Evolutionary conservation across 2,113 vertebrate species (phyloP).

Genomic region (Neodontobutis hainanensis): DNA sequence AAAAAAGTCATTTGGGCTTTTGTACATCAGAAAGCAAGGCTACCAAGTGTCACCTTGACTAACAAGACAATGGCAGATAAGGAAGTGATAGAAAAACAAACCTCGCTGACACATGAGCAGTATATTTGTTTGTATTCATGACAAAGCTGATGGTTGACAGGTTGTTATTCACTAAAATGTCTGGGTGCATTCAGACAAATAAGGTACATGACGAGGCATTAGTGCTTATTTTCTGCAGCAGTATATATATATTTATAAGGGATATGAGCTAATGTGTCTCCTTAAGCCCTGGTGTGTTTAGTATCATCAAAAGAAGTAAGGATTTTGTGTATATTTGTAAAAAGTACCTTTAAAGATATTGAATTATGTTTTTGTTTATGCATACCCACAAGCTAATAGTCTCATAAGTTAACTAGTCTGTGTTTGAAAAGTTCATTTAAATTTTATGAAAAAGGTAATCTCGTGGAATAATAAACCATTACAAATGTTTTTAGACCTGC

Average conservation of each 20-base stretch:
- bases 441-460: no score
- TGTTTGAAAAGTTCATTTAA: no score
- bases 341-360: not conserved
- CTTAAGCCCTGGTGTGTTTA: no score
- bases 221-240: conserved; percentile 33
- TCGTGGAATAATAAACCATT: no score
- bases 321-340: not conserved
- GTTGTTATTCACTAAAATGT: not conserved
- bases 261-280: not conserved
- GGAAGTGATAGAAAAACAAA: conserved; percentile 1
- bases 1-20: not conserved
- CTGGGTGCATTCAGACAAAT: conserved; percentile 20
- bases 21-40: conserved; percentile 2
- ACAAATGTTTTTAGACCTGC: no score
- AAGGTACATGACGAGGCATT: conserved; percentile 33
- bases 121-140: conserved; percentile 43
- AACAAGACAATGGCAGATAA: not conserved
- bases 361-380: not conserved
- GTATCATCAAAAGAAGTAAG: no score
- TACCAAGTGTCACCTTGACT: not conserved
- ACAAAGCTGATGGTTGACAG: conserved; percentile 22
- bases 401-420: no score
- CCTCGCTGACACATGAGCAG: conserved; percentile 9
- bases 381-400: no score
- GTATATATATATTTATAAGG: no score